Percentiles rank a stretch among this genome's conserved stretches.
Conservation (phyloP, 37 sponge, comb jelly and placozoan genomes). For the Cliona cf. orientalis region DNA sequence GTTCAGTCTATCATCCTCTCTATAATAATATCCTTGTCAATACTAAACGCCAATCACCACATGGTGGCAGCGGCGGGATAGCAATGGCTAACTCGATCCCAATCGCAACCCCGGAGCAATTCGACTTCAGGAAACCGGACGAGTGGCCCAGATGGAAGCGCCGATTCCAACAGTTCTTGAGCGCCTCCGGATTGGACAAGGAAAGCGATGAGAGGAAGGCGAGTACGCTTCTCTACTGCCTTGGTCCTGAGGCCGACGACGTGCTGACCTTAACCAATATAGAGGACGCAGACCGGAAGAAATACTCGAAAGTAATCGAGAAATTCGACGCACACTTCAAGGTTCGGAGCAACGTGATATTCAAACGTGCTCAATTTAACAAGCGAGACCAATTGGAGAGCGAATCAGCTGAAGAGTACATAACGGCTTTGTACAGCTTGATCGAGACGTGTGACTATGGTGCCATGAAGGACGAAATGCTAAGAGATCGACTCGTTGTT, state of each 20-base stretch:
- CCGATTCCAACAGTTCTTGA: conserved; percentile 5
- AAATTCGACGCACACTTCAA: conserved; percentile 32
- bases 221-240: conserved; percentile 24
- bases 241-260: conserved; percentile 31
- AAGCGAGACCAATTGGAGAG: conserved; percentile 2
- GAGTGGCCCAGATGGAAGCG: conserved; percentile 31
- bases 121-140: conserved; percentile 25
- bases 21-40: too few species aligned
- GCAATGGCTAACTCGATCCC: neutral
- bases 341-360: conserved; percentile 30
- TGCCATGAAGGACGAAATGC: neutral
- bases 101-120: conserved; percentile 13
- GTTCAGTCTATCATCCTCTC: too few species aligned
- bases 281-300: conserved; percentile 3
- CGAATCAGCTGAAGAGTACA: conserved; percentile 27
- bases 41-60: too few species aligned
- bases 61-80: conserved; percentile 36
- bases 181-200: conserved; percentile 9
- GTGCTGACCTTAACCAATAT: conserved; percentile 31
- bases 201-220: conserved; percentile 2
- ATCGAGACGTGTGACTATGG: conserved; percentile 16
- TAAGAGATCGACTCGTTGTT: conserved; percentile 17
- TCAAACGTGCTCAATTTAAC: conserved; percentile 30
- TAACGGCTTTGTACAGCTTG: conserved; percentile 16
- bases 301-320: conserved; percentile 8